phyloP scores from a whole-genome alignment of 2,888 invertebrate genomes.

The Mongoloraphidia duomilia region DNA sequence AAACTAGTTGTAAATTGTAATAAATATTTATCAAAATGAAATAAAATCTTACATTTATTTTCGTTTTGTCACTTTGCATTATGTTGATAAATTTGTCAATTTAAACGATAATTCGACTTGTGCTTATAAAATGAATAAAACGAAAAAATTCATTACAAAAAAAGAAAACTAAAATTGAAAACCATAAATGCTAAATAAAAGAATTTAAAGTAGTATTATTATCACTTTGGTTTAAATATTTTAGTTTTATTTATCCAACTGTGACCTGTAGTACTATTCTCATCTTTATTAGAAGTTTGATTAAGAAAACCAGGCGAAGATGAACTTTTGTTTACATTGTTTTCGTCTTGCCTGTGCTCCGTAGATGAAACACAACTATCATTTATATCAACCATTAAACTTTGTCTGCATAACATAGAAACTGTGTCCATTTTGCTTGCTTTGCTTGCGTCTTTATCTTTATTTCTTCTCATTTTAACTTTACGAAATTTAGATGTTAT shows the following conservation, averaged over 20 bases:
- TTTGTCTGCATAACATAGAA: slow-evolving; percentile 59
- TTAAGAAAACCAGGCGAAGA: slow-evolving; percentile 17
- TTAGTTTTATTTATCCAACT: slow-evolving; percentile 24
- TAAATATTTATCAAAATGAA: no score
- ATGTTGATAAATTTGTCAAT: no score
- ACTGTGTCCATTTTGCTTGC: slow-evolving; percentile 41
- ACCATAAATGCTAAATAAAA: no score
- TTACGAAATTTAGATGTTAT: slow-evolving; percentile 45
- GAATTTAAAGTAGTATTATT: neutral
- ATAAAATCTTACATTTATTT: no score
- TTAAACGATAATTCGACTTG: no score
- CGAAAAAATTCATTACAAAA: no score
- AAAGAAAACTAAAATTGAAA: no score
- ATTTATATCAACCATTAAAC: slow-evolving; percentile 47
- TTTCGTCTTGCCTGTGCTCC: slow-evolving; percentile 9
- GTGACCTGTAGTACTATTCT: slow-evolving; percentile 17
- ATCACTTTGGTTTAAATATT: slow-evolving; percentile 21
- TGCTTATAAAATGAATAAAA: no score
- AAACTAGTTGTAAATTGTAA: no score
- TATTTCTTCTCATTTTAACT: slow-evolving; percentile 33
- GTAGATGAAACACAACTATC: slow-evolving; percentile 7
- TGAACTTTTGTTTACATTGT: slow-evolving; percentile 12
- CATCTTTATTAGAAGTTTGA: slow-evolving; percentile 16
- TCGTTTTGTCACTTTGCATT: no score
- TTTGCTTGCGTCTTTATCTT: slow-evolving; percentile 24